Evolutionary conservation across 2,888 invertebrate species (phyloP), one percentile per base, ranked within the genome.

Genomic region (Hartigia nigra): DNA sequence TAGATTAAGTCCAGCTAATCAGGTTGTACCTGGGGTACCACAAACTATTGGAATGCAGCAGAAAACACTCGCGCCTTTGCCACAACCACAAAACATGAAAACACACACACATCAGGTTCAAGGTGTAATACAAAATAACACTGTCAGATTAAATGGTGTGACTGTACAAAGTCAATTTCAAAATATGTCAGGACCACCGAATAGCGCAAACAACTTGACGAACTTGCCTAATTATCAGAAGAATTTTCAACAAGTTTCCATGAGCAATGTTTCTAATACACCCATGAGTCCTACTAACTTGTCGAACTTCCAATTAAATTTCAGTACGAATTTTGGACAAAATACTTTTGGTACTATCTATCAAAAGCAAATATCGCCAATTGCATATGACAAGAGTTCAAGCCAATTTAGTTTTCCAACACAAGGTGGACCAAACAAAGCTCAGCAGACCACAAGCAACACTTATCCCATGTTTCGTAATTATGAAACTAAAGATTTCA

Each of bases 401-500:
- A 81, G 87, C 32, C 85, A 90, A 36, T 88, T 89, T 69, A 81
- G 83, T 5, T 87, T 88, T 70, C 82, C 88, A 0, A 87, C 83
- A 82, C 87, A 86, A 31, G 74, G 80, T 5, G 81, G 76, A 12
- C 77, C 85, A 37, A 85, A 78, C 75, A 85, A 86, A 69, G 79
- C 79, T 23, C 84, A 83, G 12, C 86, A 84, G 74, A 75, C 82
- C 0, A 74, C 85, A 1, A 87, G 84, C 74, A 88, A 81, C 80
- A 55, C 55, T 55, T 88, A 88, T 82, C 84, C 86, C 3, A 82
- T 87, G 69, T 89, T 87, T 74, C 86, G 85, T 37, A 87, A 86
- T 78, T 89, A 88, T 76, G 90, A 91, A 12, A 77, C 84, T 0
- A 77, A 86, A 4, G 90, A 90, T 72, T 90, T 89, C 70, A 88